Conservation (phyloP, 1,140 invertebrate species). For the Apis florea region DNA sequence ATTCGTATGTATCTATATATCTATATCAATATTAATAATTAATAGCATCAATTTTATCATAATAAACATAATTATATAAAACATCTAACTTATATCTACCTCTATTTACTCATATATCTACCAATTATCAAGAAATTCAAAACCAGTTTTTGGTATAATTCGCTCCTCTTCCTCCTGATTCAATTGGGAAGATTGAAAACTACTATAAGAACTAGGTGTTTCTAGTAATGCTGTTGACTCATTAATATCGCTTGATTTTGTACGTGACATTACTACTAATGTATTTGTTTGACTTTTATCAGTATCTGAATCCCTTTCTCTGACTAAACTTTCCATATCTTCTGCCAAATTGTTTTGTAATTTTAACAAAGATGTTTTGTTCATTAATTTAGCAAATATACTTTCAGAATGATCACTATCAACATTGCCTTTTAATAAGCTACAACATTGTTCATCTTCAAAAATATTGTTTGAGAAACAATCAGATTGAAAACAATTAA, state of each 20-base stretch:
- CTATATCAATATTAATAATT: background rate
- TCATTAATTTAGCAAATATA: slow-evolving; percentile 76
- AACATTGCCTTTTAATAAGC: slow-evolving; percentile 56
- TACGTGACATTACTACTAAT: slow-evolving; percentile 67
- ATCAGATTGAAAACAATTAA: slow-evolving; percentile 72
- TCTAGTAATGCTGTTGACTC: slow-evolving; percentile 74
- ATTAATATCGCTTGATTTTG: slow-evolving; percentile 74
- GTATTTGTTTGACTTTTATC: slow-evolving; percentile 71
- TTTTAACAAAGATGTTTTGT: slow-evolving; percentile 75
- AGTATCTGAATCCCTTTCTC: slow-evolving; percentile 62
- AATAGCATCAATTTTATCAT: background rate
- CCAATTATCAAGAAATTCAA: slow-evolving; percentile 88
- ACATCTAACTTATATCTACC: background rate
- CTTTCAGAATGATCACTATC: slow-evolving; percentile 68
- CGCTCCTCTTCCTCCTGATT: slow-evolving; percentile 75
- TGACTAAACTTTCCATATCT: slow-evolving; percentile 73
- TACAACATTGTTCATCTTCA: slow-evolving; percentile 67
- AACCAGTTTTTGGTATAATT: slow-evolving; percentile 86
- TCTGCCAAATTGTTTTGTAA: slow-evolving; percentile 72
- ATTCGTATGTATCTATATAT: too few relatives aligned
- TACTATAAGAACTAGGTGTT: slow-evolving; percentile 75
- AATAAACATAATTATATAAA: background rate
- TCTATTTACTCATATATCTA: slow-evolving; percentile 68
- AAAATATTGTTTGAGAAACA: slow-evolving; percentile 71
- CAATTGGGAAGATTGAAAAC: slow-evolving; percentile 72